These are phyloP conservation scores for Echeneis naucrates DNA, from an alignment of 2,797 vertebrate genomes.

Conservation along the genomic window DNA sequence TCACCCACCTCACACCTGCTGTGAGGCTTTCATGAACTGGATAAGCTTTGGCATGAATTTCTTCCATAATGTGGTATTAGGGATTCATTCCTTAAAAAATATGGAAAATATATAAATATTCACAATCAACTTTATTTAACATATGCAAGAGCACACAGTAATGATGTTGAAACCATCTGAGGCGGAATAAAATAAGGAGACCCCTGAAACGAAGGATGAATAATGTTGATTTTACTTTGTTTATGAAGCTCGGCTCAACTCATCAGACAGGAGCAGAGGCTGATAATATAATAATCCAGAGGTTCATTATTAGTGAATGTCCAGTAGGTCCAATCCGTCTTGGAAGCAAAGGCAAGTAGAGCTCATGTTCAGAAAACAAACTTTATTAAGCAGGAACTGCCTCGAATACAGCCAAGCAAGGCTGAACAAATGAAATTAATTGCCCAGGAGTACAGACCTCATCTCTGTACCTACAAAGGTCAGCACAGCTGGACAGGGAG, in stretches of 20 bases:
- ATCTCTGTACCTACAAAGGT: neutral
- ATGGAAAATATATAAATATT: neutral
- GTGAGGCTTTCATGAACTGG: neutral
- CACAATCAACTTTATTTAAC: neutral
- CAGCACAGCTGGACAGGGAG: slow-evolving; percentile 2
- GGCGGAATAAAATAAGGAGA: neutral
- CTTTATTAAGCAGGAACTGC: neutral
- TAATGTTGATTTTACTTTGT: slow-evolving; percentile 1
- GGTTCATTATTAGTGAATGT: neutral
- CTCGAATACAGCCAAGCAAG: neutral
- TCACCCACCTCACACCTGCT: neutral
- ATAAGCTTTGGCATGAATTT: neutral
- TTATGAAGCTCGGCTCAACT: neutral
- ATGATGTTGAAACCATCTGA: neutral
- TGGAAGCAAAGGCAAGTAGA: neutral
- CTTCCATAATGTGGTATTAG: neutral
- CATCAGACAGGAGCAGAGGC: neutral
- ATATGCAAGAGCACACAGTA: neutral
- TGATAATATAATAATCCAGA: slow-evolving; percentile 1
- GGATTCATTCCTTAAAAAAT: neutral
- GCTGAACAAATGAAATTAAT: slow-evolving; percentile 10
- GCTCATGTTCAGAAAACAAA: neutral
- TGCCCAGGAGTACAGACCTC: neutral
- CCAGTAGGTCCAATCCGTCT: neutral
- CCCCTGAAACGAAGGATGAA: neutral